Percentiles rank a stretch among this genome's conserved stretches.
These are phyloP conservation scores for Actias luna DNA, from an alignment of 2,888 invertebrate species.

Conservation along the genomic window DNA sequence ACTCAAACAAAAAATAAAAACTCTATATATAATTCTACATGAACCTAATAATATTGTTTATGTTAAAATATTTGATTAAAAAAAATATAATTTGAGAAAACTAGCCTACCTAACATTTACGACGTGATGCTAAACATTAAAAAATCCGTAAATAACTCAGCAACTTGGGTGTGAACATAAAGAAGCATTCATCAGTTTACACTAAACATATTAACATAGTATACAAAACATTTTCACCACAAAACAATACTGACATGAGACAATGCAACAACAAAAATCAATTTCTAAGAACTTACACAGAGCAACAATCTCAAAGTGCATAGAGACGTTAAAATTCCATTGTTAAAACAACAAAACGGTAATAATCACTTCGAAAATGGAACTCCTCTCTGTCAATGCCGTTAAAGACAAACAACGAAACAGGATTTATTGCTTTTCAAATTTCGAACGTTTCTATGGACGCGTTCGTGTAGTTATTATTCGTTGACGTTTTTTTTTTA, in stretches of 20 bases:
- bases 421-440: slow-evolving; percentile 39
- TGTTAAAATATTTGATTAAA: no score
- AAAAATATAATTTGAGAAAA: not conserved
- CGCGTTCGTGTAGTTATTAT: slow-evolving; percentile 31
- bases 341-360: slow-evolving; percentile 42
- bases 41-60: no score
- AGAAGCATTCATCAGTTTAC: not conserved
- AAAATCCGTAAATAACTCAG: not conserved
- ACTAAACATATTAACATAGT: slow-evolving; percentile 1
- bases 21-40: no score
- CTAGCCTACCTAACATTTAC: not conserved
- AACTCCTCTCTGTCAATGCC: slow-evolving; percentile 33
- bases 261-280: not conserved
- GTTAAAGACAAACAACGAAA: slow-evolving; percentile 22
- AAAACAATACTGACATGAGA: slow-evolving; percentile 37
- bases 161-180: slow-evolving; percentile 3
- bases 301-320: slow-evolving; percentile 16
- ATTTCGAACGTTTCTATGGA: slow-evolving; percentile 35
- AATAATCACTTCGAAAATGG: slow-evolving; percentile 51
- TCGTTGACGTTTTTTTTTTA: not conserved
- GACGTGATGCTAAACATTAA: not conserved
- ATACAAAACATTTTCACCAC: slow-evolving; percentile 8
- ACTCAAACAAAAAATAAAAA: no score
- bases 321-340: slow-evolving; percentile 29
- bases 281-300: not conserved